These are phyloP conservation scores for Actenoides hombroni DNA, from an alignment of 2,113 vertebrate genomes.

Conservation along the genomic window DNA sequence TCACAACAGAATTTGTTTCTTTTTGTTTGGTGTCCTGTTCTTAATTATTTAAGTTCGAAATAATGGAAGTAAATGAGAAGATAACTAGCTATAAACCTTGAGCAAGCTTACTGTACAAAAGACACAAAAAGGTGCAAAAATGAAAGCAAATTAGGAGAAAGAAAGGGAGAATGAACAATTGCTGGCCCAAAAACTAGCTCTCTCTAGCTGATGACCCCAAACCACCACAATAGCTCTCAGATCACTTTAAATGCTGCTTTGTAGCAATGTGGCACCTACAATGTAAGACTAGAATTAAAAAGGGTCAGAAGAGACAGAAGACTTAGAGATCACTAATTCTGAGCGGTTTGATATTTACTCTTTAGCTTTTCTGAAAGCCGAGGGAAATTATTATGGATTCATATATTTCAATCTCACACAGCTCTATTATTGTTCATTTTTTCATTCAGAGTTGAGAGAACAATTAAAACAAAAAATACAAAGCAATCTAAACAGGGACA, in stretches of 20 bases:
- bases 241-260: conserved; percentile 77
- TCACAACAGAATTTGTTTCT: background rate
- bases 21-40: background rate
- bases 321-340: conserved; percentile 73
- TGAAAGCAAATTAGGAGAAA: conserved; percentile 31
- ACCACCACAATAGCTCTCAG: conserved; percentile 60
- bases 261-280: conserved; percentile 71
- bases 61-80: conserved; percentile 42
- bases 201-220: conserved; percentile 65
- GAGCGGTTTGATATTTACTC: conserved; percentile 76
- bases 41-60: conserved; percentile 28
- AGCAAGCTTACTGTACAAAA: conserved; percentile 38
- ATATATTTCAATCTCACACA: conserved; percentile 82
- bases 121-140: conserved; percentile 41
- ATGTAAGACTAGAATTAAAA: conserved; percentile 67
- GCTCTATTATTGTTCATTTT: conserved; percentile 79
- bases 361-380: conserved; percentile 70
- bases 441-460: conserved; percentile 76
- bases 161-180: conserved; percentile 51
- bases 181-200: conserved; percentile 62
- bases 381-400: conserved; percentile 82
- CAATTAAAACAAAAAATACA: conserved; percentile 82
- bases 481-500: conserved; percentile 76
- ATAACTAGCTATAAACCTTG: background rate
- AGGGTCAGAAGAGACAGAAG: conserved; percentile 68